Evolutionary conservation across 2,113 vertebrate genomes (phyloP), one percentile per base, ranked within the genome.

Genomic region (Caranx ignobilis): DNA sequence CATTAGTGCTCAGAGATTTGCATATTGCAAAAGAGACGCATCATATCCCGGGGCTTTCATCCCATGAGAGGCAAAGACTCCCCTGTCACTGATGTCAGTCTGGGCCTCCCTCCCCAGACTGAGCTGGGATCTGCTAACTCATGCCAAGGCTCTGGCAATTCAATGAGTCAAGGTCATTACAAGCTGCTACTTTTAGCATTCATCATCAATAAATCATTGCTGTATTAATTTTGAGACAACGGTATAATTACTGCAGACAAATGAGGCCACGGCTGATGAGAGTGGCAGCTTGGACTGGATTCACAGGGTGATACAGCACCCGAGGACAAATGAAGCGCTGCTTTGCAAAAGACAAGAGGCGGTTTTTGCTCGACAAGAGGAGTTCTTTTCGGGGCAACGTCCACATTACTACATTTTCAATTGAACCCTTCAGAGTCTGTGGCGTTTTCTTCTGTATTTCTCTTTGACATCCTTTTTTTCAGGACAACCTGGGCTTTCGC

Each of bases 1-100:
- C 57, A 88, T 86, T 73, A 82, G 64, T 1, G 19, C 48, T 2
- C 1, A 43, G 5, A 71, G 35, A 88, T 86, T 75, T 88, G 67
- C 80, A 86, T 84, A 76, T 72, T 48, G 47, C 56, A 63, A 77
- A 37, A 41, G 63, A 81, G 62, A 85, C 39, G 52, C 70, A 63
- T 75, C 2, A 57, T 76, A 71, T 75, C 60, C 66, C 6, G 6
- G 75, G 45, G 19, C 15, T 47, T 77, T 76, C 26, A 37, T 70
- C 61, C 65, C 11, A n/a, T 5, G 66, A 75, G 48, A 77, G 32
- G 56, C 11, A 16, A 47, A 65, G 48, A 70, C 32, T 71, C 54
- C 73, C 34, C 67, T 66, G 72, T 79, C 69, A 73, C 45, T 8
- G 37, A 64, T 79, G 78, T 71, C 83, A 55, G 21, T 57, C 47